phyloP scores from a whole-genome alignment of 2,113 vertebrate genomes.

The Salvelinus alpinus region DNA sequence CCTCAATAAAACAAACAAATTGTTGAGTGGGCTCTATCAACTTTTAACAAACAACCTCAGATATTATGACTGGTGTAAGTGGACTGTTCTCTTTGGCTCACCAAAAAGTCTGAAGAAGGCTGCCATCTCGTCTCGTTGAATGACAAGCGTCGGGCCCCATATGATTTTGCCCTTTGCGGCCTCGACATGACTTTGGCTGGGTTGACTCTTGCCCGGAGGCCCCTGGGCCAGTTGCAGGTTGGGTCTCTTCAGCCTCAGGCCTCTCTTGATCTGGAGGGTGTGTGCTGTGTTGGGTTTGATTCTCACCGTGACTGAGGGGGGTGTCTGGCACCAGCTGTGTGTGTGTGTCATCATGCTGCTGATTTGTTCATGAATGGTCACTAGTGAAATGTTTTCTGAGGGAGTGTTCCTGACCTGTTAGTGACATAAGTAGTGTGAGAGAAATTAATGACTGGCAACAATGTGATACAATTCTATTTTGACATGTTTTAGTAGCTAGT shows the following conservation, averaged over 20 bases:
- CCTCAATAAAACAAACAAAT: not conserved
- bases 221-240: constrained; percentile 68
- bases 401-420: no score
- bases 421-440: no score
- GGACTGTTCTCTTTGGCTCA: constrained; percentile 53
- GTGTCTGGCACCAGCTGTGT: constrained; percentile 72
- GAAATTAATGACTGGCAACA: no score
- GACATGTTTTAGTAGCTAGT: no score
- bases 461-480: no score
- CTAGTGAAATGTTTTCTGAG: no score
- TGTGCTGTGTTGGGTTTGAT: constrained; percentile 71
- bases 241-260: constrained; percentile 68
- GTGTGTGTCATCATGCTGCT: constrained; percentile 75
- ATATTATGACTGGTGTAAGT: no score
- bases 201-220: constrained; percentile 61
- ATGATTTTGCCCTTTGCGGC: constrained; percentile 40
- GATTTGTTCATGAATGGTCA: no score
- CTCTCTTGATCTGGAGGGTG: constrained; percentile 72
- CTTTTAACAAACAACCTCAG: no score
- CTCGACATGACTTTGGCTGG: constrained; percentile 16
- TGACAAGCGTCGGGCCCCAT: constrained; percentile 72
- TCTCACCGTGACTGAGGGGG: constrained; percentile 74
- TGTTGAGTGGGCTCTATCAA: not conserved
- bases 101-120: constrained; percentile 92
- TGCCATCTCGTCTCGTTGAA: constrained; percentile 90